These are phyloP conservation scores for Cepphus grylle DNA, from an alignment of 2,113 vertebrate species.

Conservation along the genomic window DNA sequence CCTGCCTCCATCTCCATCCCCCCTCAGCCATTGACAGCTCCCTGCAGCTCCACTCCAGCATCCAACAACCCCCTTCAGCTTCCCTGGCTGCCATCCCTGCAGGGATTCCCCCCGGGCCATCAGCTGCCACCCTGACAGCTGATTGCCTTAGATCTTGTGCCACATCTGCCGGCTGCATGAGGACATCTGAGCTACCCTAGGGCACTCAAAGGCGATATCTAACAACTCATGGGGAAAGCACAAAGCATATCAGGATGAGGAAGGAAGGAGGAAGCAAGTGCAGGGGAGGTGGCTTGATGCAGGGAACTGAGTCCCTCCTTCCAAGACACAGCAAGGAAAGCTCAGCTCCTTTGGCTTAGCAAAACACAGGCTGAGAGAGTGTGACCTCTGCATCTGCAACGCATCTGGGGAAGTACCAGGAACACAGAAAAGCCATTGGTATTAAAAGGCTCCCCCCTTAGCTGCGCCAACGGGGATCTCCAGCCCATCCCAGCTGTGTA, in stretches of 20 bases:
- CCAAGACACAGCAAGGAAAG: neutral
- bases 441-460: neutral
- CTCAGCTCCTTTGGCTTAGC: neutral
- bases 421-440: neutral
- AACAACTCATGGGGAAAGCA: neutral
- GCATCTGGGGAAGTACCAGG: neutral
- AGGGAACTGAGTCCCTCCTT: neutral
- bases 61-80: too few relatives aligned
- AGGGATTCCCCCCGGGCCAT: neutral
- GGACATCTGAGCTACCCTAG: neutral
- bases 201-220: neutral
- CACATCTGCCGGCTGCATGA: neutral
- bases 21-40: neutral
- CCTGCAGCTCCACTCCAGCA: neutral
- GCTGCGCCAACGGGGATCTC: neutral
- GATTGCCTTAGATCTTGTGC: neutral
- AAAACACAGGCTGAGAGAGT: neutral
- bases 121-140: neutral
- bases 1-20: neutral
- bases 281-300: neutral
- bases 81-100: neutral
- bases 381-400: neutral
- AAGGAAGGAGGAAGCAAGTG: neutral
- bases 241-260: neutral
- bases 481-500: neutral